Evolutionary conservation across 2,113 vertebrate species (phyloP), one percentile per base, ranked within the genome.

Genomic region (Hypomesus transpacificus): DNA sequence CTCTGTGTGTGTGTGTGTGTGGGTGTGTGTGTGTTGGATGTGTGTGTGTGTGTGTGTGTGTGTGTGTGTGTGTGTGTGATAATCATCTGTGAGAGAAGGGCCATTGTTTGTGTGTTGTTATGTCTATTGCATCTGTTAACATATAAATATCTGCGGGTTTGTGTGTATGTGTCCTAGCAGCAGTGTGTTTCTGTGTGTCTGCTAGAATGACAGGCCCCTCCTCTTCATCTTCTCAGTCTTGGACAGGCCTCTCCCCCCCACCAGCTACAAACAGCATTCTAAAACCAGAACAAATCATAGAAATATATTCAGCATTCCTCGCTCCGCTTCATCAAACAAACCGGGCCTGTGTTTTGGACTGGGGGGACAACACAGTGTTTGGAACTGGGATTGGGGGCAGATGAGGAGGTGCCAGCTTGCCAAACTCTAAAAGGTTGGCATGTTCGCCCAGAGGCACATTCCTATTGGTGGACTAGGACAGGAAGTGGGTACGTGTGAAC

Each of bases 381-480:
- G 74, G 75, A 78, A 78, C 68, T 73, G 71, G 21, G 76, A 80
- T 67, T 66, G 31, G 17, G 18, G 17, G 62, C 28, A 28, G 31
- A n/a, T 6, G 53, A 26, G 16, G n/a, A 21, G 66, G 69, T 75
- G 75, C 75, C 83, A 85, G 59, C 68, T 62, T 53, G 21, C 63
- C 31, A 18, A 73, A 62, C 72, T 50, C 57, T 50, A 13, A 77
- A 86, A 75, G 76, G 66, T 71, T 79, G 83, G 80, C 83, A 83
- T 84, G 74, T 60, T 24, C 7, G 3, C 18, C 18, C 52, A 3
- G 20, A 82, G 85, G 77, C 82, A 72, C 74, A 80, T 74, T 74
- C 69, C 78, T 69, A 84, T 80, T 79, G 82, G 74, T 75, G 84
- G 68, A 73, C 75, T 84, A 71, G 76, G 76, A 80, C 80, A 87